Conservation (phyloP, 2,888 invertebrate genomes). For the Alviniconcha strummeri region DNA sequence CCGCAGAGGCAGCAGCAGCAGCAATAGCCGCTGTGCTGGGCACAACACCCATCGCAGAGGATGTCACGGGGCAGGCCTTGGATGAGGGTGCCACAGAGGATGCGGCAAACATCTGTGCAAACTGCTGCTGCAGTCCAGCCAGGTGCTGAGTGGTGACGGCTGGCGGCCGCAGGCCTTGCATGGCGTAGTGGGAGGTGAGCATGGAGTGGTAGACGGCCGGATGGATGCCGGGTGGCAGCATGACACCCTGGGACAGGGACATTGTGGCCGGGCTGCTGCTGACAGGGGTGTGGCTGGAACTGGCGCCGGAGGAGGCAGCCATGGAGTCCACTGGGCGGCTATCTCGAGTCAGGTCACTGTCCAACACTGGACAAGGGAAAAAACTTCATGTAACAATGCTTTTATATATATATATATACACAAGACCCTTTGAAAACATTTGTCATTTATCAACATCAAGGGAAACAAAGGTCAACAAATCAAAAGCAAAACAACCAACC, state of each 20-base stretch:
- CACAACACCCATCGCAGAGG: constrained; percentile 4
- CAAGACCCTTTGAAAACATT: no score
- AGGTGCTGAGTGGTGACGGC: constrained; percentile 30
- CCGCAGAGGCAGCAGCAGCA: not conserved
- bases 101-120: constrained; percentile 37
- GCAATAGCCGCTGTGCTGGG: not conserved
- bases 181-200: constrained; percentile 35
- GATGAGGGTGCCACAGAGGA: constrained; percentile 16
- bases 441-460: no score
- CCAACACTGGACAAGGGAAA: not conserved
- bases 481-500: no score
- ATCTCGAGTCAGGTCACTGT: not conserved
- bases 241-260: constrained; percentile 23
- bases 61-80: not conserved
- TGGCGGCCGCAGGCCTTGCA: constrained; percentile 32
- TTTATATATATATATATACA: no score
- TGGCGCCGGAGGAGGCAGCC: not conserved
- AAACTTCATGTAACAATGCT: no score
- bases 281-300: not conserved
- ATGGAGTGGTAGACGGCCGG: constrained; percentile 40
- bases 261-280: not conserved
- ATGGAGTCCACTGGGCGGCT: not conserved
- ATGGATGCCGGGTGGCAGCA: constrained; percentile 26
- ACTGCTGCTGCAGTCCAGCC: constrained; percentile 34
- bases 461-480: no score